A percentile compares a stretch with the other conserved stretches of the same genome.
These are phyloP conservation scores for Epizoanthus stellaris DNA, from an alignment of 92 coral and sea anemone species.

Conservation along the genomic window DNA sequence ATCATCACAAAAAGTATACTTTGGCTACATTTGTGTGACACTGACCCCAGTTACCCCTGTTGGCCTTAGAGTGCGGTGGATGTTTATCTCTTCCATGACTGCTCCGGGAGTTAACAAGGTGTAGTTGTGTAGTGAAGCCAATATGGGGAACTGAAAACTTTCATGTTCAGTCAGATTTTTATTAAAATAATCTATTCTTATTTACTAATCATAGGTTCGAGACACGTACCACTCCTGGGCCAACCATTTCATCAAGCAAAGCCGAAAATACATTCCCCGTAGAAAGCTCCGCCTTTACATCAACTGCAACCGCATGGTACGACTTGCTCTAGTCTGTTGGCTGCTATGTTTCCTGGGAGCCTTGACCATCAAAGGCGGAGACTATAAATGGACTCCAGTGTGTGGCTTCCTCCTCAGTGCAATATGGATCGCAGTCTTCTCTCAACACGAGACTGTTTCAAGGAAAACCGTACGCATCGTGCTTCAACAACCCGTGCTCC, in stretches of 20 bases:
- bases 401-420: constrained; percentile 56
- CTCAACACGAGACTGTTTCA: constrained; percentile 75
- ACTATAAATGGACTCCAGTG: constrained; percentile 44
- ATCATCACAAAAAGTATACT: too few relatives aligned
- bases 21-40: too few relatives aligned
- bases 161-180: background rate
- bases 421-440: constrained; percentile 57
- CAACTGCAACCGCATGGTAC: constrained; percentile 41
- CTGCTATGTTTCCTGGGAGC: constrained; percentile 57
- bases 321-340: constrained; percentile 35
- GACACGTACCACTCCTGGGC: constrained; percentile 46
- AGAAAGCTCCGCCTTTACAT: constrained; percentile 52
- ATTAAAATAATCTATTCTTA: background rate
- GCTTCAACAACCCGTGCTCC: constrained; percentile 66
- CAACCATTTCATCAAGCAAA: constrained; percentile 76
- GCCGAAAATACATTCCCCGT: constrained; percentile 66
- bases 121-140: too few relatives aligned
- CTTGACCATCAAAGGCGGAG: constrained; percentile 38
- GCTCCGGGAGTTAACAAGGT: too few relatives aligned
- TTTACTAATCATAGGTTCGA: constrained; percentile 22
- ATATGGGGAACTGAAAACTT: background rate
- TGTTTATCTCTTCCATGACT: too few relatives aligned
- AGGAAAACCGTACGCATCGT: constrained; percentile 65
- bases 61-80: too few relatives aligned
- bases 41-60: too few relatives aligned